A percentile compares a stretch with the other conserved stretches of the same genome.
phyloP scores from a whole-genome alignment of 53 echinoderm and acorn worm species.

The Antedon mediterranea region DNA sequence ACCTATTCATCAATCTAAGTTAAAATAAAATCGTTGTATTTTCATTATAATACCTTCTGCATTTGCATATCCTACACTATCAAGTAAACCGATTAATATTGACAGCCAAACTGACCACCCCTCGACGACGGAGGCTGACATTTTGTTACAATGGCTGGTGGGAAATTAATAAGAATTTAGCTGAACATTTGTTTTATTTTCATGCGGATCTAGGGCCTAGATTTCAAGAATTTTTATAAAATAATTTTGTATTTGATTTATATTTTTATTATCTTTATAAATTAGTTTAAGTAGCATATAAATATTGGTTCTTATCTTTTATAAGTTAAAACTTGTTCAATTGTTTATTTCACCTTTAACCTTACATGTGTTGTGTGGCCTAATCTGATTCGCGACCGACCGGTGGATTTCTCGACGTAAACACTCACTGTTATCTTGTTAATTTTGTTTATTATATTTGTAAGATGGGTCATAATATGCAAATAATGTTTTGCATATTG shows the following conservation, averaged over 20 bases:
- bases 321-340: not conserved
- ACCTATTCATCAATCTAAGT: too few relatives aligned
- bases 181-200: too few relatives aligned
- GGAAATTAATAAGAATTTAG: not conserved
- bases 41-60: not conserved
- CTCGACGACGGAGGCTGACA: not conserved
- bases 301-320: too few relatives aligned
- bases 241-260: too few relatives aligned
- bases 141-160: not conserved
- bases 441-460: not conserved
- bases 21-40: too few relatives aligned
- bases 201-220: too few relatives aligned
- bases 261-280: too few relatives aligned
- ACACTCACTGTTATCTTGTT: not conserved
- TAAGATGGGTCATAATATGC: not conserved
- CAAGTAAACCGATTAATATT: not conserved
- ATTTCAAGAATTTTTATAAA: too few relatives aligned
- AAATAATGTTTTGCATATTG: not conserved
- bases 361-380: conserved; percentile 1
- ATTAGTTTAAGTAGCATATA: too few relatives aligned
- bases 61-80: not conserved
- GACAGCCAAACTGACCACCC: not conserved
- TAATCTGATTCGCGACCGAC: not conserved
- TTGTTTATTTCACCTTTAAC: not conserved
- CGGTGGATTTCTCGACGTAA: not conserved